Evolutionary conservation across 2,113 vertebrate species (phyloP).

Genomic region (Anas platyrhynchos): DNA sequence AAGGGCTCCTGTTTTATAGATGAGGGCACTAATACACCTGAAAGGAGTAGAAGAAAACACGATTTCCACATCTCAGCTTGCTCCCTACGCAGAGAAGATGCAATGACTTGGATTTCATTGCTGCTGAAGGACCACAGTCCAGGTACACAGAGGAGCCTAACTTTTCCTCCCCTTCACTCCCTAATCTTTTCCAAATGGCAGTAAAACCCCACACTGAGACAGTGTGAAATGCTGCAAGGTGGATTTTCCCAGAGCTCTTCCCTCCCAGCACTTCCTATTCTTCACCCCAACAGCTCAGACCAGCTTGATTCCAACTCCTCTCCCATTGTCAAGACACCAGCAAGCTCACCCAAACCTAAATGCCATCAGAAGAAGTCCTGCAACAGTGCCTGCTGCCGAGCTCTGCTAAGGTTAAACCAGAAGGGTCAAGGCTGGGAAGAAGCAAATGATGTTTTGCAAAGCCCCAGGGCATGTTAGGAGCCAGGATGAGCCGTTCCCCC

Average conservation of each 20-base stretch:
- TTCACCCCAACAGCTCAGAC: neutral
- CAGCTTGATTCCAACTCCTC: neutral
- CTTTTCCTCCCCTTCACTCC: neutral
- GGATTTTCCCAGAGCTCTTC: neutral
- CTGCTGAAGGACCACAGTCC: neutral
- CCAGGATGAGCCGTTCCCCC: neutral
- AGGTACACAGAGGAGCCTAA: neutral
- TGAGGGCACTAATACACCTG: neutral
- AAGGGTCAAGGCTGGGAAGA: neutral
- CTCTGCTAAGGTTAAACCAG: neutral
- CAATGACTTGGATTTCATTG: neutral
- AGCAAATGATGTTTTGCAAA: neutral
- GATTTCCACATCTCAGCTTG: neutral
- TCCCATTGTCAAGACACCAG: too few relatives aligned
- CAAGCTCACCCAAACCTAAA: neutral
- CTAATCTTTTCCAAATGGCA: neutral
- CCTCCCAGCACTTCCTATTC: neutral
- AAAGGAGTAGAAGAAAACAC: neutral
- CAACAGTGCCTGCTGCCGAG: neutral
- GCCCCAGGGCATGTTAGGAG: neutral
- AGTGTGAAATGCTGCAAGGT: neutral
- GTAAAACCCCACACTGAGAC: neutral
- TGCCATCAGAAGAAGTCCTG: neutral
- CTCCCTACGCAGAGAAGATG: neutral
- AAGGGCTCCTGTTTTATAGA: neutral